Evolutionary conservation across 2,797 vertebrate species (phyloP), one percentile per base, ranked within the genome.

Genomic region (Typhlichthys subterraneus): DNA sequence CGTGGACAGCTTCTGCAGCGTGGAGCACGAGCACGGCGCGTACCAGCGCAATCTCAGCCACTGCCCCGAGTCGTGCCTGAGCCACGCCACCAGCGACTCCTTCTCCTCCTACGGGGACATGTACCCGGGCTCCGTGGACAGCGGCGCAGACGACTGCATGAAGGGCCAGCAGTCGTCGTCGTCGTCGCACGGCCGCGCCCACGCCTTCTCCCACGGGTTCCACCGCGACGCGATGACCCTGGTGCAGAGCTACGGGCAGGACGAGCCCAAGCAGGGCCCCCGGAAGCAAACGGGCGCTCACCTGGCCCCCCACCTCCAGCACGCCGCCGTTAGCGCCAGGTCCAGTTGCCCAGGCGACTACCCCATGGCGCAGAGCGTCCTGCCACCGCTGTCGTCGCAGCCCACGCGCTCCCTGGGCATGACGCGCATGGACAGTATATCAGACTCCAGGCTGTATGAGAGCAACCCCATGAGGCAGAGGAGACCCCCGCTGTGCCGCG

Each of bases 391-490:
- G 61, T 85, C 93, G 49, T 85, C 95, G 12, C 97, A 97, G 71
- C 93, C 95, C 60, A 94, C 97, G 49, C 94, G 97, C 71, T 97
- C 98, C 48, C 93, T 99, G 45, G 96, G 98, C 63, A 99, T 99
- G 98, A 99, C 98, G 4, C 93, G 98, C 68, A 97, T 99, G 97
- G 97, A 99, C 90, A 99, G 98, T 60, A 93, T 99, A 90, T 99
- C 98, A 0, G 98, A 99, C 85, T 99, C 98, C 0, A 90, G 96
- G 80, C 95, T 99, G 47, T 99, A 98, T 12, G 98, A 99, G 70
- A 97, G 95, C 84, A 97, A 98, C 80, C 96, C 96, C 0, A 90
- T 95, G 48, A 92, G 96, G 70, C 97, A 98, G 83, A 94, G 96
- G 53, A 81, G 98, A 59, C 97, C 97, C 1, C 98, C 98, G 8